Percentiles rank a stretch among this genome's conserved stretches.
phyloP scores from a whole-genome alignment of 2,113 vertebrate genomes.

The Lasiurus cinereus region DNA sequence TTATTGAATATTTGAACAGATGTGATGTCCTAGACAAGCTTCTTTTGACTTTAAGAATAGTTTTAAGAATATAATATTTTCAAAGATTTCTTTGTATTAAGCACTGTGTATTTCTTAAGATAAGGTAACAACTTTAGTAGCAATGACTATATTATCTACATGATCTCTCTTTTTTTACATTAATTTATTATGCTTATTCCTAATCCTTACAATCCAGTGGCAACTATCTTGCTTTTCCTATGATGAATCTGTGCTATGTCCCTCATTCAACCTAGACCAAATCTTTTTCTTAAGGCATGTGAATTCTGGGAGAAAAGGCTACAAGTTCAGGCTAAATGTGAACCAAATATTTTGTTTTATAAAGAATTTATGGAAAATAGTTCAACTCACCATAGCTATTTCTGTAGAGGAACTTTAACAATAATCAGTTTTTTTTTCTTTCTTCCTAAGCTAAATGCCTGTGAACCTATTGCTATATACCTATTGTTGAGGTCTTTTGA shows the following conservation, averaged over 20 bases:
- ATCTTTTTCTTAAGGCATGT: not conserved
- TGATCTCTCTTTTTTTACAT: not conserved
- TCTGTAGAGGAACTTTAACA: not conserved
- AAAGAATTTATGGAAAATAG: not conserved
- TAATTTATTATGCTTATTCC: not conserved
- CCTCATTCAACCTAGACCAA: not conserved
- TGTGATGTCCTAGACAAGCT: not conserved
- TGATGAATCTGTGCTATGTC: not conserved
- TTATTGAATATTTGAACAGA: not conserved
- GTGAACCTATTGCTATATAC: constrained; percentile 28
- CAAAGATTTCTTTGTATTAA: not conserved
- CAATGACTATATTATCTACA: accelerated
- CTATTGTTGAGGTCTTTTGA: constrained; percentile 20
- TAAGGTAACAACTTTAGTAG: not conserved
- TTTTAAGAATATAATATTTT: not conserved
- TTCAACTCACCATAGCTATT: not conserved
- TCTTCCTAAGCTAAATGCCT: constrained; percentile 46
- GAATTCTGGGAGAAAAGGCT: not conserved
- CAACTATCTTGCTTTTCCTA: not conserved
- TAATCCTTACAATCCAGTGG: not conserved
- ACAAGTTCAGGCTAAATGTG: not conserved
- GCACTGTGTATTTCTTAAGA: not conserved
- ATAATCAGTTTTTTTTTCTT: not conserved
- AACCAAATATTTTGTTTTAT: not conserved
- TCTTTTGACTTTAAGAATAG: not conserved